Evolutionary conservation across 2,888 invertebrate genomes (phyloP), one percentile per base, ranked within the genome.

Genomic region (Pyrrhosoma nymphula): DNA sequence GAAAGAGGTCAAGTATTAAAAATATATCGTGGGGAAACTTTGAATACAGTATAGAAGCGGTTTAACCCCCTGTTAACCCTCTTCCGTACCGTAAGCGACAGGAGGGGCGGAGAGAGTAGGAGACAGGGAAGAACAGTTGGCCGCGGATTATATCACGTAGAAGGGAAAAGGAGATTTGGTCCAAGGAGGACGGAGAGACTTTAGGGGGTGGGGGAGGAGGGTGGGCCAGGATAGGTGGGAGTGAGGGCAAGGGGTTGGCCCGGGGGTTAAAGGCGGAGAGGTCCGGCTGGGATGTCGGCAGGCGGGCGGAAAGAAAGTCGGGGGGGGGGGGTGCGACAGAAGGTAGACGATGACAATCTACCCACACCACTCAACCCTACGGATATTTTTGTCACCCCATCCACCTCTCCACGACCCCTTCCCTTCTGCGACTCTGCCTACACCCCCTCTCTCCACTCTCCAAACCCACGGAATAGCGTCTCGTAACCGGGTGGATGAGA

Each of bases 141-240:
- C 95, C 93, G 82, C 35, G 95, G 95, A 69, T 95, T 56, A 91
- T 95, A 93, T 90, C 82, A 88, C 60, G 88, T 95, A 88, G 56
- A 60, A 35, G 88, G 89, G 56, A 90, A 60, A 95, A 35, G 95
- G 88, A 55, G 88, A 56, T 95, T 47, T 26, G 75, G 95, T 75
- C 23, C 82, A 30, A 26, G 16, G 56, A n/a, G 55, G 89, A 56
- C 3, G 89, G 35, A n/a, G 47, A 39, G 39, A 4, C 20, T 47
- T 60, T 10, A 0, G 88, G 47, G 39, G 10, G 39, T n/a, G 20
- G 35, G 56, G 23, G 91, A 35, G 35, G 39, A 91, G 56, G 56
- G 56, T 90, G 30, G 90, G n/a, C 96, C 96, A 96, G 96, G 96
- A 96, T 96, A 96, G 96, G 96, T 96, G 96, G 96, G 96, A 96